Conservation (phyloP, 2,888 invertebrate species). For the Acleris emargana region DNA sequence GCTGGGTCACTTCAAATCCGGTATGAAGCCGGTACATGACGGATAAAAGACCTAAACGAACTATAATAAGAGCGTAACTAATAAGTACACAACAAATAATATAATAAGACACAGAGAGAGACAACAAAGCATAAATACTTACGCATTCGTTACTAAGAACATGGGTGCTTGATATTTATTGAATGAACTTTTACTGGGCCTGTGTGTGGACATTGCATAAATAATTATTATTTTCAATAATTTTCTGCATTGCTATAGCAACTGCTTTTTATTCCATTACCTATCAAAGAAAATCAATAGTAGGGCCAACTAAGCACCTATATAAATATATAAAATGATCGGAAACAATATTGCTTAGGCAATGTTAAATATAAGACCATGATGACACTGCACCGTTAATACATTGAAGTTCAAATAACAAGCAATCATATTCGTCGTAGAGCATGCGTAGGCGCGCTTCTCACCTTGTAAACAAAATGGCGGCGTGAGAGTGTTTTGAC, state of each 20-base stretch:
- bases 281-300: not conserved
- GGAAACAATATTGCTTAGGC: too few species aligned
- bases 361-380: too few species aligned
- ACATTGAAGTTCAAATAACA: slow-evolving; percentile 42
- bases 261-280: too few species aligned
- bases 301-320: not conserved
- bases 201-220: not conserved
- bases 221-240: too few species aligned
- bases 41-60: slow-evolving; percentile 65
- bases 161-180: slow-evolving; percentile 53
- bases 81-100: slow-evolving; percentile 79
- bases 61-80: slow-evolving; percentile 70
- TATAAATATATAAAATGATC: not conserved
- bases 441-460: slow-evolving; percentile 73
- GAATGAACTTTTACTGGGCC: not conserved
- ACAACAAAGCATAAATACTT: slow-evolving; percentile 76
- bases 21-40: slow-evolving; percentile 66
- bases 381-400: too few species aligned
- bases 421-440: slow-evolving; percentile 67
- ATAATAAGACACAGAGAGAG: slow-evolving; percentile 73
- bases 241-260: too few species aligned
- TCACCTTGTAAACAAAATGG: slow-evolving; percentile 83
- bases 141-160: slow-evolving; percentile 68
- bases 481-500: slow-evolving; percentile 79
- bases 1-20: slow-evolving; percentile 81